Conservation (phyloP, 2,113 vertebrate species). For the Rhynchomys soricoides region DNA sequence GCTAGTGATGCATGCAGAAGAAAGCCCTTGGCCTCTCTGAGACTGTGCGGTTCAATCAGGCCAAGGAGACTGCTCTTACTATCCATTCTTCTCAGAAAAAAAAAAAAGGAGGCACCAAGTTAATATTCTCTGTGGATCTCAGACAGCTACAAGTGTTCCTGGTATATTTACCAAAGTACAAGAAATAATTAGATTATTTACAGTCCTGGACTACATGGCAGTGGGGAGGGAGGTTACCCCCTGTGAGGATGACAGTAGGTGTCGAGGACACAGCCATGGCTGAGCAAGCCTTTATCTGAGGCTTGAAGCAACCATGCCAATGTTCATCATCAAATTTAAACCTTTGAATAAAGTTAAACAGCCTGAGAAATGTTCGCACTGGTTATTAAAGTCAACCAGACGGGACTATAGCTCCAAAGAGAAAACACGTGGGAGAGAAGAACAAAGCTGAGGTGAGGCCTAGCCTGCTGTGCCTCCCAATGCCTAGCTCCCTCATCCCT, state of each 20-base stretch:
- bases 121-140: conserved; percentile 54
- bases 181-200: conserved; percentile 55
- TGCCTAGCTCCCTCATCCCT: neutral
- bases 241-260: neutral
- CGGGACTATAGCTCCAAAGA: conserved; percentile 34
- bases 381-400: conserved; percentile 72
- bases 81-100: neutral
- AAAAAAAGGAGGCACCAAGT: neutral
- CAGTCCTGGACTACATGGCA: neutral
- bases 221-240: neutral
- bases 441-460: neutral
- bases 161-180: conserved; percentile 42
- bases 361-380: conserved; percentile 67
- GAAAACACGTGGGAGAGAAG: neutral
- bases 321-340: conserved; percentile 72
- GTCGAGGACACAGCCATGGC: neutral
- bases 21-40: neutral
- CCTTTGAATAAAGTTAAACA: conserved; percentile 80
- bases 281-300: neutral
- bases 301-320: conserved; percentile 30
- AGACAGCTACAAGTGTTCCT: neutral
- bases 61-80: conserved; percentile 10
- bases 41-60: conserved; percentile 15
- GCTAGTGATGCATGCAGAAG: neutral
- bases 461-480: accelerated